Conservation (phyloP, 2,797 vertebrate genomes). For the Chromis chromis region DNA sequence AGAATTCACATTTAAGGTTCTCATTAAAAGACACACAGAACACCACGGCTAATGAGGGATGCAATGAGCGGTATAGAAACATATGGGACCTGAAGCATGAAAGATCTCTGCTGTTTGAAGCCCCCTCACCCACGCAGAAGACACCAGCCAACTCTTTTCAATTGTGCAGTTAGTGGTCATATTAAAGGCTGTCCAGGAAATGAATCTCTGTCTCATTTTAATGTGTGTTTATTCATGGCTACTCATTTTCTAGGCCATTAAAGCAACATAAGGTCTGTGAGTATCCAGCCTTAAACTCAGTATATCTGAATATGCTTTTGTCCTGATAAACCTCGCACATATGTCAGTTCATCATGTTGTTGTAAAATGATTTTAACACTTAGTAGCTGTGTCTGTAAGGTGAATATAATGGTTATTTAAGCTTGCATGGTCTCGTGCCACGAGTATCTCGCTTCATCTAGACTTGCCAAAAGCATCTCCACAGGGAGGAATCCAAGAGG, state of each 20-base stretch:
- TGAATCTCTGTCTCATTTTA: constrained; percentile 17
- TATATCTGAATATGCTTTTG: background rate
- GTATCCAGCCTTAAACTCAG: background rate
- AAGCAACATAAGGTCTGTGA: background rate
- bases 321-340: too few relatives aligned
- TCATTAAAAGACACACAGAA: constrained; percentile 42
- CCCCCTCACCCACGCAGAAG: constrained; percentile 54
- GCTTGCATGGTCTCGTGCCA: background rate
- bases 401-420: background rate
- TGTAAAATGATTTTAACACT: background rate
- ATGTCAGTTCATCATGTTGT: background rate
- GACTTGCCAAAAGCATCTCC: background rate
- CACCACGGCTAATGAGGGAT: constrained; percentile 58
- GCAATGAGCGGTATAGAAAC: constrained; percentile 53
- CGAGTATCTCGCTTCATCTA: background rate
- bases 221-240: constrained; percentile 13
- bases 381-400: background rate
- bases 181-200: constrained; percentile 37
- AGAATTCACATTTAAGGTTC: constrained; percentile 24
- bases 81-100: constrained; percentile 61
- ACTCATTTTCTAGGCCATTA: constrained; percentile 5
- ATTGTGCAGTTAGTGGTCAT: constrained; percentile 42
- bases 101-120: constrained; percentile 67
- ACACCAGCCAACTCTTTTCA: constrained; percentile 46
- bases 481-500: background rate